Base-by-base conservation (phyloP, 2,888 invertebrate genomes). In the Tenthredo mesomela region DNA sequence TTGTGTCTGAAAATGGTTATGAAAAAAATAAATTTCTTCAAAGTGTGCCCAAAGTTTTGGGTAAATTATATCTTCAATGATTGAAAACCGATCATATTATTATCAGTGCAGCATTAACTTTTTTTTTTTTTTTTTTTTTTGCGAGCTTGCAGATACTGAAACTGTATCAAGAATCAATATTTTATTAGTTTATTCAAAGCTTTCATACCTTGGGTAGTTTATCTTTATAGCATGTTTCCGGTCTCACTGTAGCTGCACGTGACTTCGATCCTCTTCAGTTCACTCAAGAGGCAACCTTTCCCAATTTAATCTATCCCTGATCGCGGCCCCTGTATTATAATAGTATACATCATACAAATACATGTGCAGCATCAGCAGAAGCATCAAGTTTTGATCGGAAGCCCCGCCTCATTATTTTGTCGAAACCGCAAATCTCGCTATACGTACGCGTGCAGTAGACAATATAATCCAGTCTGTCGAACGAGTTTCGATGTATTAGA, bases 231-330 rank as follows among this genome's bases (percentile, higher is more conserved):
- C 89, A 86, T 88, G 88, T 91, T 91, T 91, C 91, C 91, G 91
- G 91, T 90, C 87, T 87, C 87, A 87, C 21, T 80, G 58, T 25
- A 25, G 61, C 84, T 89, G 90, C 90, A 90, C 91, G 91, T 91
- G 91, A 91, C 91, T 91, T 85, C 88, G 89, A 91, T 90, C 89
- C 90, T 91, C 89, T 88, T 89, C 88, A 89, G 87, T 91, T 90
- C 88, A 88, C 89, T 90, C 90, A 25, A 77, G 29, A 70, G 10
- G 91, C 91, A 91, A 91, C 90, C 90, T 90, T 90, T 91, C 90
- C 91, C 90, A 91, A 91, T 92, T 92, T 90, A 90, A 90, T 91
- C 89, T 89, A 90, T 89, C 71, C 71, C 71, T n/a, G 54, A 73
- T 73, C 71, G 71, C 71, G 50, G 54, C 18, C 54, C 29, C 29